These are phyloP conservation scores for Bradypodion pumilum DNA, from an alignment of 2,797 vertebrate genomes.

Conservation along the genomic window DNA sequence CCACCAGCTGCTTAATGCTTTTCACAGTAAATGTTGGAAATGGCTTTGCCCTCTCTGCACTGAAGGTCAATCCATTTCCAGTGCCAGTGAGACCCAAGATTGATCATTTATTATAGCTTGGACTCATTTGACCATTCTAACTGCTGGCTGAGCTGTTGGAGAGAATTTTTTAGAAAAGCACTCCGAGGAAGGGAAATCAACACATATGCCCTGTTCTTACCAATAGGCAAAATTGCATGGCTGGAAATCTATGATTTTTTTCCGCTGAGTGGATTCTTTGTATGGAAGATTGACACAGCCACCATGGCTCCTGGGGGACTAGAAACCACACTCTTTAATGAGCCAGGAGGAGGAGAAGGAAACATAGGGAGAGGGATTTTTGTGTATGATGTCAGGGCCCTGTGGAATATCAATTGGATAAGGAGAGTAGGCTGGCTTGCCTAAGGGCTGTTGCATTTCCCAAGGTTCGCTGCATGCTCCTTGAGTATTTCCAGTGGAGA, in stretches of 20 bases:
- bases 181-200: neutral
- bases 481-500: neutral
- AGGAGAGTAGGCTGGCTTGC: neutral
- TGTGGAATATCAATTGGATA: neutral
- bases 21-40: neutral
- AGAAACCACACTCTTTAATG: neutral
- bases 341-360: neutral
- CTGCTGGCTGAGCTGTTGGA: neutral
- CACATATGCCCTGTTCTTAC: neutral
- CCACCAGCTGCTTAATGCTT: neutral
- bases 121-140: neutral
- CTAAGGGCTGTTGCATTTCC: neutral
- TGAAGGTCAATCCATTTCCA: constrained; percentile 9
- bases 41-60: neutral
- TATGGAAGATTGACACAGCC: neutral
- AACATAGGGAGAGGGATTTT: neutral
- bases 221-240: neutral
- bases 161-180: neutral
- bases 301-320: neutral
- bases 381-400: neutral
- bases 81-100: neutral
- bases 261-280: neutral
- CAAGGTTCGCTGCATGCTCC: neutral
- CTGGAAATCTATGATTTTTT: constrained; percentile 5
- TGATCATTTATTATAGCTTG: neutral